Evolutionary conservation across 2,888 invertebrate species (phyloP), one percentile per base, ranked within the genome.

Genomic region (Synergus gifuensis): DNA sequence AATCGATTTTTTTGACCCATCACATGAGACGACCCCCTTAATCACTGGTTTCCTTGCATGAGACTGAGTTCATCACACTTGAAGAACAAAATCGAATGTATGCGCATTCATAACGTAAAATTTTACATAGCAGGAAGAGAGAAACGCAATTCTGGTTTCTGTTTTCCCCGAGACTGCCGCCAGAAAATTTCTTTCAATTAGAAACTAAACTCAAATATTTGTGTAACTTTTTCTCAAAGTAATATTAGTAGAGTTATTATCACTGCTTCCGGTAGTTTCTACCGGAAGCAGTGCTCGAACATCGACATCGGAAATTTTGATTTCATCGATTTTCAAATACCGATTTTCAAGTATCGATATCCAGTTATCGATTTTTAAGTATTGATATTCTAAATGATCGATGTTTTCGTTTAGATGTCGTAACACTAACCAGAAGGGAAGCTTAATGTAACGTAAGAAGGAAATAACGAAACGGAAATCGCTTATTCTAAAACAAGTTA

Each of bases 41-140:
- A 82, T 81, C 82, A 81, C 81, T 79, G 49, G 64, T 81, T 69
- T 69, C 77, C 63, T 80, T 76, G 80, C 49, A 77, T 67, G 66
- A 77, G 63, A 76, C 67, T 54, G 7, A 67, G 76, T 79, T 69
- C 63, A 80, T 66, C 12, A 67, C 79, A 67, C 54, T 36, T 78
- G 40, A 63, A 49, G 76, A 63, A 49, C 54, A 62, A 62, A 79
- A 66, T 18, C 54, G 54, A 79, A 49, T 78, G 66, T 79, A 62
- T 44, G 64, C 46, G 63, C 76, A 81, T 73, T 77, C 77, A 63
- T 67, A 79, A 77, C 67, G 73, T 69, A 64, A 67, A 79, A 69
- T 73, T 62, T 77, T 14, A 69, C 28, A 28, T 28, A 9, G 18
- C 62, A 9, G 14, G 14, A 62, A 11, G 18, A 28, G 62, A 28